phyloP scores from a whole-genome alignment of 2,113 vertebrate species.

The Pangasianodon gigas region DNA sequence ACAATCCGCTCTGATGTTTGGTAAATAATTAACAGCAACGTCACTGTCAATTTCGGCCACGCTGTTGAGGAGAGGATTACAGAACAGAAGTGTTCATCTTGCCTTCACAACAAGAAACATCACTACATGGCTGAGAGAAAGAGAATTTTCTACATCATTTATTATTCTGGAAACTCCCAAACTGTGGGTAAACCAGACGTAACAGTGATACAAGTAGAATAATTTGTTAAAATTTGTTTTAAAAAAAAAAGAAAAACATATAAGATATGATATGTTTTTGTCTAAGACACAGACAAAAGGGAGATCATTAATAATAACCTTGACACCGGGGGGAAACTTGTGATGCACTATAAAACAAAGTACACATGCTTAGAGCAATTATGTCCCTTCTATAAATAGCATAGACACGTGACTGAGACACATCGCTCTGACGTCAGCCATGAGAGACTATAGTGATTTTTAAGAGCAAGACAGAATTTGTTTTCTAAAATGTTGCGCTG shows the following conservation, averaged over 20 bases:
- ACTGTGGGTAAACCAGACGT: not conserved
- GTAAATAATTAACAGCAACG: constrained; percentile 42
- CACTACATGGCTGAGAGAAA: not conserved
- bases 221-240: too few species aligned
- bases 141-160: not conserved
- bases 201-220: not conserved
- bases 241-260: not conserved
- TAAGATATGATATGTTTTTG: not conserved
- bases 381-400: not conserved
- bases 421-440: too few species aligned
- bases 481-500: not conserved
- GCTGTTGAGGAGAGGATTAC: not conserved
- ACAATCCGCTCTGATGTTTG: constrained; percentile 9
- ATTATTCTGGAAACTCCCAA: not conserved
- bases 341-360: not conserved
- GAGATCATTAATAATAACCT: too few species aligned
- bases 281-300: too few species aligned
- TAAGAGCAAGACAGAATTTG: too few species aligned
- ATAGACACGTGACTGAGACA: too few species aligned
- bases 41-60: constrained; percentile 7
- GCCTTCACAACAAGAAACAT: not conserved
- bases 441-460: too few species aligned
- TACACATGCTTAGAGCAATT: not conserved
- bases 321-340: not conserved
- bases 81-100: not conserved